These are phyloP conservation scores for Pogonocherus hispidulus DNA, from an alignment of 2,888 invertebrate species.

Conservation along the genomic window DNA sequence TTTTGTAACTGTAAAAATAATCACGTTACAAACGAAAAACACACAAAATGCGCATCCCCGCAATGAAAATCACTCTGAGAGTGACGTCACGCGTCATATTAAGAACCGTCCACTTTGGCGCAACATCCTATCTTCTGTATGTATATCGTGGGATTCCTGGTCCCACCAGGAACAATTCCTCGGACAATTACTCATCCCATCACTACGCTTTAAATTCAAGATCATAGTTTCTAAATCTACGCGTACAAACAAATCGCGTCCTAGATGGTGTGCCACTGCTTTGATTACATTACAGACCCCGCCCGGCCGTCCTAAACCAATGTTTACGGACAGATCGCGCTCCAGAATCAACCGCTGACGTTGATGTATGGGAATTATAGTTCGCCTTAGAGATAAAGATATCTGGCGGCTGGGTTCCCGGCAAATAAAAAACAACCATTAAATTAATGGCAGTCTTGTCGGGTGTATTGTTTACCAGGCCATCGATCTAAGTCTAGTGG, in stretches of 20 bases:
- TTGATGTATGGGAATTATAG: constrained; percentile 18
- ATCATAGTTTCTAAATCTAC: too few species aligned
- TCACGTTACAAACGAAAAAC: too few species aligned
- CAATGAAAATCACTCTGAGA: too few species aligned
- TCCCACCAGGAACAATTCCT: too few species aligned
- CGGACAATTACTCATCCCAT: too few species aligned
- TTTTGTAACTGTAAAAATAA: too few species aligned
- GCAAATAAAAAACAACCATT: constrained; percentile 2
- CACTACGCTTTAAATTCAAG: too few species aligned
- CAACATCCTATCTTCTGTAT: too few species aligned
- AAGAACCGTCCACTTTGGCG: too few species aligned
- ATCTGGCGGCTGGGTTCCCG: neutral
- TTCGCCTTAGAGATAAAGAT: constrained; percentile 6
- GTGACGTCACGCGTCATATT: too few species aligned
- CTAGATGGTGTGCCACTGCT: neutral
- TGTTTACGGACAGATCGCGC: constrained; percentile 4
- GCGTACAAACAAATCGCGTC: neutral
- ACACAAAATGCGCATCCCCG: too few species aligned
- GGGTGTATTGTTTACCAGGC: neutral
- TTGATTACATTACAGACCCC: constrained; percentile 3
- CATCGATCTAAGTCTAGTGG: neutral
- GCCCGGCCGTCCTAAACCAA: constrained; percentile 7
- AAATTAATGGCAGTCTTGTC: neutral
- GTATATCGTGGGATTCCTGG: too few species aligned
- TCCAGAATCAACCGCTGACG: constrained; percentile 12